phyloP scores from a whole-genome alignment of 2,797 vertebrate genomes.

The Corythornis leucogaster region DNA sequence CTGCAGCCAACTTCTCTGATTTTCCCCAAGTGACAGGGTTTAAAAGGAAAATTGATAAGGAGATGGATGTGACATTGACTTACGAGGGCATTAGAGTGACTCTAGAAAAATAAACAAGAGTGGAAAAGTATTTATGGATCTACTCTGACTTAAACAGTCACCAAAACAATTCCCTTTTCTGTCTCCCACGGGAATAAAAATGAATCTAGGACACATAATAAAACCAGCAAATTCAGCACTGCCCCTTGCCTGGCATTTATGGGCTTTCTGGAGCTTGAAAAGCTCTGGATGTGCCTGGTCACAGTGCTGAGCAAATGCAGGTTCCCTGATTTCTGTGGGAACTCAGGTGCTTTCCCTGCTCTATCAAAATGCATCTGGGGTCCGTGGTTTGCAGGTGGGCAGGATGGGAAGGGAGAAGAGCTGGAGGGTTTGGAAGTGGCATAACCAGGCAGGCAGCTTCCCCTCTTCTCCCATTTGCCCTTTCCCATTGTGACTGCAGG shows the following conservation, averaged over 20 bases:
- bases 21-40: not conserved
- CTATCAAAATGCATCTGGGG: not conserved
- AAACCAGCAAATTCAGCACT: not conserved
- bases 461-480: not conserved
- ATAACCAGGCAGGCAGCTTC: not conserved
- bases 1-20: not conserved
- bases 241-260: not conserved
- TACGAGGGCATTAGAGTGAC: slow-evolving; percentile 4
- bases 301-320: not conserved
- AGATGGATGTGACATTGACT: slow-evolving; percentile 6
- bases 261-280: not conserved
- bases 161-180: slow-evolving; percentile 18
- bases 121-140: slow-evolving; percentile 11
- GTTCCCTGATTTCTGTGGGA: not conserved
- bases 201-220: not conserved
- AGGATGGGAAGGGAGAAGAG: not conserved
- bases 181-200: not conserved
- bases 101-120: slow-evolving; percentile 14
- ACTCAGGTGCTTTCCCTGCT: not conserved
- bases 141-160: not conserved
- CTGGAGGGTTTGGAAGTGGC: not conserved
- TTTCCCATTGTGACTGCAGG: not conserved
- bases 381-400: not conserved
- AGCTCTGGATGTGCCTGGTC: not conserved
- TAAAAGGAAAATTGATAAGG: slow-evolving; percentile 34